Base-by-base conservation (phyloP, 2,797 vertebrate species). In the Tachyglossus aculeatus region DNA sequence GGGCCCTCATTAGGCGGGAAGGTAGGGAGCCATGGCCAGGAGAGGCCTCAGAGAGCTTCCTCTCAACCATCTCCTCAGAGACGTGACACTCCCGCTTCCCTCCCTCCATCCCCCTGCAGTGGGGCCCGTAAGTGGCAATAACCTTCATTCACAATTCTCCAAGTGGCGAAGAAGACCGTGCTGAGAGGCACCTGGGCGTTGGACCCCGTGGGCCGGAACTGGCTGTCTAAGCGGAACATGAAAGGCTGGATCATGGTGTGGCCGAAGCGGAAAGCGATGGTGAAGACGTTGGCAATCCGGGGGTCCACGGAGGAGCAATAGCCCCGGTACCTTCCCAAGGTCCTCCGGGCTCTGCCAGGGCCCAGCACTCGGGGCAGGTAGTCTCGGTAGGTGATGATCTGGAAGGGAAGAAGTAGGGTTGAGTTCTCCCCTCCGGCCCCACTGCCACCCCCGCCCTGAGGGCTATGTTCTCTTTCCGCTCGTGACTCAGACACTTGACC, bases 241-340 rank as follows among this genome's bases (percentile, higher is more conserved):
- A 88, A n/a, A 5, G 95, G 94, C 76, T 95, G 94, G 48, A 97
- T 78, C 58, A 91, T 82, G 43, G 94, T 78, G 63, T 96, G 96
- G 56, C 92, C 95, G 2, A 96, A 97, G 24, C 95, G 91, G 82
- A 93, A 96, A 25, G 94, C 94, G 14, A 96, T 88, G 6, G 95
- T 92, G 71, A 97, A 96, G 13, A 96, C 93, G 0, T 95, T 96
- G 27, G 95, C 3, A 41, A 96, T 92, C 7, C 87, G 91, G 21
- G 95, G 93, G 80, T 96, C 90, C 9, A 94, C 83, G 0, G 77
- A 78, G 14, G 89, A 40, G 45, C 85, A 57, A 67, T 96, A 97
- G 7, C 93, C 90, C 0, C 14, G 56, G 71, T 96, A 96, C 14
- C 0, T 44, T 1, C 94, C 93, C 1, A 96, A 75, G 11, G 81